phyloP scores from a whole-genome alignment of 2,797 vertebrate species.

The Lepilemur ruficaudatus region DNA sequence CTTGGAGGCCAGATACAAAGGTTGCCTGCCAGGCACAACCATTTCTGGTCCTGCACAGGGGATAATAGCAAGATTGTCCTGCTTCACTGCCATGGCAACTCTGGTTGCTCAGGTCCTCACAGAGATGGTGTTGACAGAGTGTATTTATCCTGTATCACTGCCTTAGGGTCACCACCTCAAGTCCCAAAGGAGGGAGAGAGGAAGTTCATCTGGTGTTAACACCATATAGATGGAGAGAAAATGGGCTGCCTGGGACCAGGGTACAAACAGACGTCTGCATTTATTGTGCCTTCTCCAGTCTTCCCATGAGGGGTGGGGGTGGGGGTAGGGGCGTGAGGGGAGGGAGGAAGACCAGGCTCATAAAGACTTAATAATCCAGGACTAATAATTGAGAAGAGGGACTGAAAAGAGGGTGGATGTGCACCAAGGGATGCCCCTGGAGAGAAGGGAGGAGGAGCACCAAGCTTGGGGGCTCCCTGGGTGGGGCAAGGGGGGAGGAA shows the following conservation, averaged over 20 bases:
- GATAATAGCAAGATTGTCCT: background rate
- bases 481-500: background rate
- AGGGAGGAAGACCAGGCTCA: conserved; percentile 29
- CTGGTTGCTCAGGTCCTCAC: background rate
- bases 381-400: background rate
- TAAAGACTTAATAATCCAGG: background rate
- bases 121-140: background rate
- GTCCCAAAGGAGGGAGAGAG: conserved; percentile 45
- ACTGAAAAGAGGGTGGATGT: background rate
- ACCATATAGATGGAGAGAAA: conserved; percentile 50
- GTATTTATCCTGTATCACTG: background rate
- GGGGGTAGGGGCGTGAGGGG: background rate
- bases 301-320: conserved; percentile 17
- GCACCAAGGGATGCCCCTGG: background rate
- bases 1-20: background rate
- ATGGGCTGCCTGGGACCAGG: conserved; percentile 42
- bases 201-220: conserved; percentile 34
- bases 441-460: conserved; percentile 4
- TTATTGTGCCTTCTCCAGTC: conserved; percentile 65
- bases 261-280: conserved; percentile 47
- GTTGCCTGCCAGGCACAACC: background rate
- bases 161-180: conserved; percentile 53
- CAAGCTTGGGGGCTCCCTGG: background rate
- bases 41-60: background rate
- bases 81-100: conserved; percentile 9